Conservation (phyloP, 2,888 invertebrate genomes). For the Tenthredo amoena region DNA sequence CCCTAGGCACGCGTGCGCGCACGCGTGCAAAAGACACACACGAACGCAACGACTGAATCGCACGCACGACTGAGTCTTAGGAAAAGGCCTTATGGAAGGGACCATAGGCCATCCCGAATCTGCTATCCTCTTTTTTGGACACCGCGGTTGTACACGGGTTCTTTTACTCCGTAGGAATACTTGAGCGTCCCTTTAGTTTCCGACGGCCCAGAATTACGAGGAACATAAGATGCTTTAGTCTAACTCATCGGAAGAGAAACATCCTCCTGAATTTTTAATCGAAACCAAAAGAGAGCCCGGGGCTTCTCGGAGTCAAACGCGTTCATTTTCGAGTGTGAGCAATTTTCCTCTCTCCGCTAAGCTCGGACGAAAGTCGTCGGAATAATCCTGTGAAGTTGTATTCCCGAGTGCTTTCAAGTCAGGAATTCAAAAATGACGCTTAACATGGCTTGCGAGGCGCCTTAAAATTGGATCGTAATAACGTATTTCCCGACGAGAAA, state of each 20-base stretch:
- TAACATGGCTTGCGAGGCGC: background rate
- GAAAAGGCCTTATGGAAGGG: background rate
- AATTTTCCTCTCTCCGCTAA: background rate
- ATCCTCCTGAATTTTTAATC: conserved; percentile 38
- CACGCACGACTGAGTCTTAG: conserved; percentile 36
- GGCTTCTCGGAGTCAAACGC: background rate
- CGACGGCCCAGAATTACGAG: background rate
- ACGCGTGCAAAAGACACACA: background rate
- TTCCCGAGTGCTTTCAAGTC: background rate
- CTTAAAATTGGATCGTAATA: background rate
- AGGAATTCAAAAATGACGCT: conserved; percentile 4
- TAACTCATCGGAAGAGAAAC: conserved; percentile 9
- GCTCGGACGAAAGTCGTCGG: background rate
- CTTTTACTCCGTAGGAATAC: conserved; percentile 29
- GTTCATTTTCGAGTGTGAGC: conserved; percentile 8
- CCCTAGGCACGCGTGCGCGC: background rate
- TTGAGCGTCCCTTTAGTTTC: background rate
- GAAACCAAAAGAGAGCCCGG: background rate
- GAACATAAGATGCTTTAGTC: conserved; percentile 33
- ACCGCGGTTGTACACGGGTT: background rate
- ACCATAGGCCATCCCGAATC: conserved; percentile 31
- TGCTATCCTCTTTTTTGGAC: conserved; percentile 39
- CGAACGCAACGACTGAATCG: background rate
- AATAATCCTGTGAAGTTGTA: background rate
- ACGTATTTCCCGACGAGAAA: background rate